Evolutionary conservation across 2,797 vertebrate genomes (phyloP).

Genomic region (Halcyon leucocephala): DNA sequence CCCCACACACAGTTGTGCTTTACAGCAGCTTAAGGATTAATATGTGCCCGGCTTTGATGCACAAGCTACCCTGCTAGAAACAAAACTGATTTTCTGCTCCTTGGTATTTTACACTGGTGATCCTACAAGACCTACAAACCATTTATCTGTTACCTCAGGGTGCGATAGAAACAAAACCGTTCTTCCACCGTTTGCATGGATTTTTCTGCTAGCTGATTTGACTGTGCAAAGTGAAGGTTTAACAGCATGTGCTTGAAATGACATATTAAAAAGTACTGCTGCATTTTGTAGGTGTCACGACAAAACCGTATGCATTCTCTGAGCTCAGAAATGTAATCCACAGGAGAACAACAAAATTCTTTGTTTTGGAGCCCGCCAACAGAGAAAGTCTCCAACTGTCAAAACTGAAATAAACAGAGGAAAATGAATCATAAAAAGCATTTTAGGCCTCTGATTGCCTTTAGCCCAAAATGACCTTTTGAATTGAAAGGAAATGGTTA

Average conservation of each 20-base stretch:
- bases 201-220: slow-evolving; percentile 5
- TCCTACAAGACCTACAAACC: neutral
- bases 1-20: neutral
- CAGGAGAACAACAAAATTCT: neutral
- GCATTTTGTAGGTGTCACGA: neutral
- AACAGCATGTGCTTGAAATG: neutral
- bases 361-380: neutral
- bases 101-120: neutral
- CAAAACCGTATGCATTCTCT: neutral
- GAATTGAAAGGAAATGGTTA: slow-evolving; percentile 29
- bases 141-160: neutral
- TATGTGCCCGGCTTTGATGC: neutral
- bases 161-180: neutral
- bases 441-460: slow-evolving; percentile 15
- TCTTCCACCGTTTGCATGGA: neutral
- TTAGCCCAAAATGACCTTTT: neutral
- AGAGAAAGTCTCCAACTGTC: neutral
- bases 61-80: neutral
- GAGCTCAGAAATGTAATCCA: neutral
- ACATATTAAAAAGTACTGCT: neutral
- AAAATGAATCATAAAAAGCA: neutral
- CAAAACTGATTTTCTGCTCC: neutral
- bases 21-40: neutral
- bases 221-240: neutral
- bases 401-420: slow-evolving; percentile 41